Evolutionary conservation across 1,140 invertebrate species (phyloP).

Genomic region (Pantala flavescens): DNA sequence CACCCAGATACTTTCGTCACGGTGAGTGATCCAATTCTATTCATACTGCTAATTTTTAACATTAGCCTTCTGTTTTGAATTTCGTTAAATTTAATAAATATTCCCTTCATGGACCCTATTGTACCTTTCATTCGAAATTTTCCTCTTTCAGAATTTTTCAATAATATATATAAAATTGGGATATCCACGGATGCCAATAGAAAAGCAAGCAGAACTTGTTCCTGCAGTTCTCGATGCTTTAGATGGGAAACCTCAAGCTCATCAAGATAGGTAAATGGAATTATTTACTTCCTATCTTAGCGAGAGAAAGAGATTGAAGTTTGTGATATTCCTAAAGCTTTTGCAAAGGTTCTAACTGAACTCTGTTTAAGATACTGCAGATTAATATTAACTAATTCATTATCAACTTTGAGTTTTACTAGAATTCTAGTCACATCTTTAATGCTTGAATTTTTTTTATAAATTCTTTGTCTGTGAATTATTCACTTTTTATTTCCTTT

Average conservation of each 20-base stretch:
- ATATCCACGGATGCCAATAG: conserved; percentile 64
- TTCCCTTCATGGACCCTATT: background rate
- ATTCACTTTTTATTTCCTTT: no score
- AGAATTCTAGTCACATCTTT: no score
- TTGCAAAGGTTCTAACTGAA: no score
- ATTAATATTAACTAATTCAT: no score
- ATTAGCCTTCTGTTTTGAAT: conserved; percentile 12
- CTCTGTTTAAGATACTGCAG: no score
- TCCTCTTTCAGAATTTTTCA: conserved; percentile 70
- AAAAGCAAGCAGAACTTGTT: conserved; percentile 64
- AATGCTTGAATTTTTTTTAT: no score
- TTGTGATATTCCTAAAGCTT: no score
- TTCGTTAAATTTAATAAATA: conserved; percentile 11
- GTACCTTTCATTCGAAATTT: no score
- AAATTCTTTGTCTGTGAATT: no score
- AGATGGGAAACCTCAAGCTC: conserved; percentile 66
- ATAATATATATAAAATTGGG: conserved; percentile 91
- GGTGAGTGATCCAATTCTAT: conserved; percentile 40
- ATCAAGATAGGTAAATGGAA: conserved; percentile 67
- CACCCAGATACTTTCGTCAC: conserved; percentile 76
- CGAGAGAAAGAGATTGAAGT: no score
- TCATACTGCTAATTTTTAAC: background rate
- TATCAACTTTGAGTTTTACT: no score
- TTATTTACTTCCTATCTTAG: conserved; percentile 12
- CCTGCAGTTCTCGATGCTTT: conserved; percentile 66